Evolutionary conservation across 2,797 vertebrate species (phyloP).

Genomic region (Myripristis jacobus): DNA sequence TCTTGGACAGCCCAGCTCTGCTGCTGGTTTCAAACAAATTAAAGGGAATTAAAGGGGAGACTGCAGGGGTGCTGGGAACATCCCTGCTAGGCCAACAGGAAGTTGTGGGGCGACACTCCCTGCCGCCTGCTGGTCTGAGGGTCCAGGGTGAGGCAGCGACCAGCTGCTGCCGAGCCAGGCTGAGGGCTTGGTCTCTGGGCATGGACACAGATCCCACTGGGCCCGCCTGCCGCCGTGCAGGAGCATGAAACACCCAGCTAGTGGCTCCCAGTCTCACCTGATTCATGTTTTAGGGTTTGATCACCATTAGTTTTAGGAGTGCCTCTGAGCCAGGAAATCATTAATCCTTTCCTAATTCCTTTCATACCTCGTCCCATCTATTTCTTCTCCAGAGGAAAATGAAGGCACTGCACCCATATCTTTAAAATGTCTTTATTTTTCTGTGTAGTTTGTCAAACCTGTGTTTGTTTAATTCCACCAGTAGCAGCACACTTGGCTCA

Average conservation of each 20-base stretch:
- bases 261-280: too few species aligned
- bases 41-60: conserved; percentile 56
- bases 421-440: too few species aligned
- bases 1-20: conserved; percentile 21
- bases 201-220: conserved; percentile 44
- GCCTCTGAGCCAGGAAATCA: too few species aligned
- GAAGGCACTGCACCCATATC: too few species aligned
- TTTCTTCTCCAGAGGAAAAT: too few species aligned
- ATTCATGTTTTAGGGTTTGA: too few species aligned
- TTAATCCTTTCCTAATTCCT: too few species aligned
- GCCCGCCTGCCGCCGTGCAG: conserved; percentile 61
- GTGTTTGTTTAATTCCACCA: too few species aligned
- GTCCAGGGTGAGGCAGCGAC: conserved; percentile 38
- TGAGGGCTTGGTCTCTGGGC: conserved; percentile 28
- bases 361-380: too few species aligned
- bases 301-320: too few species aligned
- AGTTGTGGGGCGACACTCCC: conserved; percentile 51
- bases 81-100: conserved; percentile 47
- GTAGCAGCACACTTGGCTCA: too few species aligned
- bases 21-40: conserved; percentile 52
- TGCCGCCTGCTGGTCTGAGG: conserved; percentile 50
- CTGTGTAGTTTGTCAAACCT: too few species aligned
- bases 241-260: conserved; percentile 30
- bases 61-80: conserved; percentile 39
- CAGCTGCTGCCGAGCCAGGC: conserved; percentile 61